Base-by-base conservation (phyloP, 2,113 vertebrate genomes). In the Ardeotis arabs region DNA sequence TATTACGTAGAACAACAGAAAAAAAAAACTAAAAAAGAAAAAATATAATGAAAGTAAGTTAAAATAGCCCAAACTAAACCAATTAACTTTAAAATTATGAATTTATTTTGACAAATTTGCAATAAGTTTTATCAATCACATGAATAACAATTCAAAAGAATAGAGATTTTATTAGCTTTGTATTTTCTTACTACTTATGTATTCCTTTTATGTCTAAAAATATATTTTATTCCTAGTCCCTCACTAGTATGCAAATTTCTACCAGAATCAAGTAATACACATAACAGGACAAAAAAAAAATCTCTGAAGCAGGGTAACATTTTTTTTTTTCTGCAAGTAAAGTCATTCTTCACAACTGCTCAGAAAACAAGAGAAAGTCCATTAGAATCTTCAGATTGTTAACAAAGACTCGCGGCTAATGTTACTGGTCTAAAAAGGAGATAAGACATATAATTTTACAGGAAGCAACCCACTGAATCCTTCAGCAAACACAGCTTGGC, bases 381-480 rank as follows among this genome's bases (percentile, higher is more conserved):
- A 89, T 87, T 92, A 96, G 73, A 96, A 96, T 53, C 41, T 84
- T 92, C 75, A 62, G 47, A 76, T 52, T 91, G 15, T 73, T 67
- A 68, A 97, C 66, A 96, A 81, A 95, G 80, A 84, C 70, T 80
- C 74, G 93, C 89, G n/a, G 52, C 50, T 97, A 96, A 93, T 35
- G 39, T 72, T 92, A 96, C 78, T 96, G 68, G 76, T 97, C 86
- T 97, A 97, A 93, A 93, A 95, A 97, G 91, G 74, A 96, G 87
- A 93, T 96, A 97, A 97, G 87, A 56, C 70, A 87, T 95, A 89
- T 91, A 95, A 97, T 98, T 97, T 98, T 97, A 96, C 64, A 97
- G 95, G 88, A 95, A 97, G 95, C 75, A 97, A 97, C 70, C 60
- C 62, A 78, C 44, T 90, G 95, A 98, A 91, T 97, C 89, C 93